A percentile compares a stretch with the other conserved stretches of the same genome.
phyloP scores from a whole-genome alignment of 2,113 vertebrate genomes.

The Leucosticte australis region DNA sequence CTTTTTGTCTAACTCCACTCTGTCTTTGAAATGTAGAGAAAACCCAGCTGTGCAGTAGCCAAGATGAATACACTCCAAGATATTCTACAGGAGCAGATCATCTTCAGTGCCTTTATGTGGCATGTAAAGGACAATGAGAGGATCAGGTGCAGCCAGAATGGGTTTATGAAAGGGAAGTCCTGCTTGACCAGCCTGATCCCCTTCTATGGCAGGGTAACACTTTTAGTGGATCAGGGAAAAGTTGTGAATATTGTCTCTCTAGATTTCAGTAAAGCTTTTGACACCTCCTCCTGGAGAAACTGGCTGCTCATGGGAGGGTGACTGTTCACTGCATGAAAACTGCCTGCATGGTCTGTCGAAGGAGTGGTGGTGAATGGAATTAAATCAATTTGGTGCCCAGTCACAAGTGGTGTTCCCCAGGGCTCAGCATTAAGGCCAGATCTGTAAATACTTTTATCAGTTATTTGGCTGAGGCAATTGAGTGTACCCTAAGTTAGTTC shows the following conservation, averaged over 20 bases:
- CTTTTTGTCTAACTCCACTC: background rate
- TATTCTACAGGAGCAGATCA: background rate
- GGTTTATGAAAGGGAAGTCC: background rate
- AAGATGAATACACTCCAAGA: background rate
- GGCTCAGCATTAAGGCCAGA: background rate
- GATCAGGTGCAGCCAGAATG: background rate
- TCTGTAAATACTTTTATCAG: background rate
- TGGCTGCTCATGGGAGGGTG: background rate
- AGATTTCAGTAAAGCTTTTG: background rate
- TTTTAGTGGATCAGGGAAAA: background rate
- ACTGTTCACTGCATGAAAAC: background rate
- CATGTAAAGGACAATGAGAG: background rate
- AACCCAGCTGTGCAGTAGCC: background rate
- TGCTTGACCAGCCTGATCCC: background rate
- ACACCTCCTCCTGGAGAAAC: background rate
- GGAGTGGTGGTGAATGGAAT: background rate
- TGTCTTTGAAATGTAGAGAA: background rate
- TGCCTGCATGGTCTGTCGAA: background rate
- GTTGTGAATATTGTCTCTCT: background rate
- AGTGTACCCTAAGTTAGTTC: background rate
- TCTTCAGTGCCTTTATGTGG: background rate
- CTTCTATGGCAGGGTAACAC: background rate
- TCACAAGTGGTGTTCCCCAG: background rate
- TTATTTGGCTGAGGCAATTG: accelerated
- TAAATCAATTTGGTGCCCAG: background rate